Evolutionary conservation across 2,797 vertebrate genomes (phyloP), one percentile per base, ranked within the genome.

Genomic region (Cuniculus paca): DNA sequence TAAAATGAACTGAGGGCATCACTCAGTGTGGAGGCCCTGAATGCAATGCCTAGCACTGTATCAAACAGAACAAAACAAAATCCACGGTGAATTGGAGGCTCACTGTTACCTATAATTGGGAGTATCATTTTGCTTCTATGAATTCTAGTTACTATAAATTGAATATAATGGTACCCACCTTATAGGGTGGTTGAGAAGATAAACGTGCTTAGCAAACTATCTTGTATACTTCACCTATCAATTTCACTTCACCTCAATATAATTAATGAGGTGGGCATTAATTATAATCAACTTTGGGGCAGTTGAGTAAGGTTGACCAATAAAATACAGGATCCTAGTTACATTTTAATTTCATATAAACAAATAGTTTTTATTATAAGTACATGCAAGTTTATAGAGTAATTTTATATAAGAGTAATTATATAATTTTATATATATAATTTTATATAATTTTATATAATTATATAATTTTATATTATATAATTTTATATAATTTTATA

Each of bases 331-430:
- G 28, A n/a, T 7, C 13, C 9, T 36, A 86, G 39, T 28, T 56
- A 72, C 45, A 88, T 68, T 77, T 88, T 74, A 95, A 85, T 70
- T 84, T 79, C 36, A 83, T 6, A 24, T 87, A 52, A 91, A 50
- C 9, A 50, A 34, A 88, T 79, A 45, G 3, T 54, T 70, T 94
- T 79, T 45, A 78, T 56, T 42, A 58, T 72, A 94, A 50, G 52
- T 48, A 56, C 12, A 79, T 74, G 22, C 5, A 84, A 36, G 9
- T 16, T 65, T 84, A 78, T 72, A 81, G 36, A 61, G 39, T 77
- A 63, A 56, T 22, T 77, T 86, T n/a, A n/a, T n/a, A n/a, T n/a
- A n/a, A n/a, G n/a, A n/a, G n/a, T n/a, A n/a, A n/a, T n/a, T n/a
- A n/a, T n/a, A n/a, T n/a, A n/a, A n/a, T n/a, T n/a, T n/a, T n/a